Conservation (phyloP, 2,113 vertebrate species). For the Tragelaphus buxtoni region DNA sequence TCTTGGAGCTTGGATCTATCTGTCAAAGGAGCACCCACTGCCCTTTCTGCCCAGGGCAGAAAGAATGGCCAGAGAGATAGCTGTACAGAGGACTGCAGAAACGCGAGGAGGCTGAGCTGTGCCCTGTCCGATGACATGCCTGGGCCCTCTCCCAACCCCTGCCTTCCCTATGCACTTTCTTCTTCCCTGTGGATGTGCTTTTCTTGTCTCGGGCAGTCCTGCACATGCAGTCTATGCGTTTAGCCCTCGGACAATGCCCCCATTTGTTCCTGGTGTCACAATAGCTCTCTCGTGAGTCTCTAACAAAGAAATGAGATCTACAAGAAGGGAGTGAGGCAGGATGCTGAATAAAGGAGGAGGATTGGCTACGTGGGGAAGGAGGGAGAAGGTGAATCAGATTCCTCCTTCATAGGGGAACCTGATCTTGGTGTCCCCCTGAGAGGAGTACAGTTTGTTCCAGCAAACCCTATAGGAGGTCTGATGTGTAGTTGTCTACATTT, state of each 20-base stretch:
- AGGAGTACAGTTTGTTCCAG: not conserved
- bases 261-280: not conserved
- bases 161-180: not conserved
- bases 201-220: fast-evolving
- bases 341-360: not conserved
- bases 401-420: not conserved
- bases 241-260: not conserved
- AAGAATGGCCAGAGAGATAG: not conserved
- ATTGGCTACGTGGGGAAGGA: fast-evolving
- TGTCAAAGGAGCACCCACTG: not conserved
- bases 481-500: not conserved
- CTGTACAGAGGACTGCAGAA: not conserved
- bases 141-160: not conserved
- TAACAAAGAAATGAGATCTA: not conserved
- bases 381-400: not conserved
- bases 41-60: not conserved
- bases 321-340: not conserved
- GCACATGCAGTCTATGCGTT: fast-evolving
- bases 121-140: not conserved
- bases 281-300: not conserved
- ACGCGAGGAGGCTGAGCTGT: not conserved
- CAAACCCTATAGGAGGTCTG: not conserved
- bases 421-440: not conserved
- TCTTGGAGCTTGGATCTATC: not conserved
- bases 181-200: not conserved